These are phyloP conservation scores for Lamellibrachia luymesi DNA, from an alignment of 1,140 invertebrate species.

Conservation along the genomic window DNA sequence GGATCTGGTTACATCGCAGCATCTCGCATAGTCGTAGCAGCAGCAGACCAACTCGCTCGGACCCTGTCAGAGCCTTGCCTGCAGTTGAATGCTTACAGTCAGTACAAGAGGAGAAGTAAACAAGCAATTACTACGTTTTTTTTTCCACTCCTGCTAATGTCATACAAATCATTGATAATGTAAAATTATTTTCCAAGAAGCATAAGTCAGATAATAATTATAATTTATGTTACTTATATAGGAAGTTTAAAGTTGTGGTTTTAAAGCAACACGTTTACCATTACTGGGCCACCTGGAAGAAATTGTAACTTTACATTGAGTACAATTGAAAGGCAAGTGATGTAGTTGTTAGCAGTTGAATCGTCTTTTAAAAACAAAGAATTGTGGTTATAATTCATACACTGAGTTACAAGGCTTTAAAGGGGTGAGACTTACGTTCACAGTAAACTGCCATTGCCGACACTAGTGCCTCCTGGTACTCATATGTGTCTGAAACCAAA, in stretches of 20 bases:
- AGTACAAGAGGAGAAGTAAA: not conserved
- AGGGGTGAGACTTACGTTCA: constrained; percentile 11
- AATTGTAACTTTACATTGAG: too few relatives aligned
- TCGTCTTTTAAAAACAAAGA: too few relatives aligned
- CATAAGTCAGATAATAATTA: too few relatives aligned
- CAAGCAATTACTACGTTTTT: not conserved
- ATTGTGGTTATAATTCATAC: not conserved
- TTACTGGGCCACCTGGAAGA: too few relatives aligned
- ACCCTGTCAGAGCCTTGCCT: not conserved
- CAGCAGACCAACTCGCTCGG: constrained; percentile 5
- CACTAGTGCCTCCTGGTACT: not conserved
- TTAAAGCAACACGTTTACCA: too few relatives aligned
- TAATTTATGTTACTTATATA: too few relatives aligned
- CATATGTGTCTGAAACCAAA: not conserved
- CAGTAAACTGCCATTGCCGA: not conserved
- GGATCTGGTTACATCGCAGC: constrained; percentile 10
- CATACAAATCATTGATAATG: too few relatives aligned
- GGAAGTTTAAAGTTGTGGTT: too few relatives aligned
- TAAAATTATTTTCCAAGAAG: too few relatives aligned
- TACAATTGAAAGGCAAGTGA: too few relatives aligned
- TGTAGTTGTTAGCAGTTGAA: too few relatives aligned
- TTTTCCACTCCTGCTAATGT: too few relatives aligned
- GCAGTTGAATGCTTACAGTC: not conserved
- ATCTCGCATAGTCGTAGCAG: constrained; percentile 21
- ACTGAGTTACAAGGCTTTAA: not conserved